These are phyloP conservation scores for Chymomyza caudatula DNA, from an alignment of 2,888 invertebrate species.

Conservation along the genomic window DNA sequence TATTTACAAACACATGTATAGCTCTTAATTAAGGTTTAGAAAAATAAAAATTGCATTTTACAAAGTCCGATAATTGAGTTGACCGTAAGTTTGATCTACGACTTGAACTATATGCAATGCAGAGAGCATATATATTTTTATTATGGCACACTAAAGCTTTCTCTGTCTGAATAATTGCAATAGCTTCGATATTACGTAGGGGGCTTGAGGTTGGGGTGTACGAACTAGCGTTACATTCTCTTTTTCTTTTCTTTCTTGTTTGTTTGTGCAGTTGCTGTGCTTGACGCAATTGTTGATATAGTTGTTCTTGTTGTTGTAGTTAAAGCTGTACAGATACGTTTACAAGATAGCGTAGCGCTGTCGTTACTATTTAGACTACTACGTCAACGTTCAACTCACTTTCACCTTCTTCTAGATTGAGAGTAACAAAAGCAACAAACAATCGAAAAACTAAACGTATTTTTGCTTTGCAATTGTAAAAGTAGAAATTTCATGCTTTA, in stretches of 20 bases:
- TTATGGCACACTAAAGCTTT: conserved; percentile 40
- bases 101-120: neutral
- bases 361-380: conserved; percentile 49
- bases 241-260: neutral
- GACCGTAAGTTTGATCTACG: conserved; percentile 21
- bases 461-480: conserved; percentile 40
- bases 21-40: neutral
- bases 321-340: conserved; percentile 14
- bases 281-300: conserved; percentile 16
- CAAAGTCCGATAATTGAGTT: neutral
- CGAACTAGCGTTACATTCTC: neutral
- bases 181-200: neutral
- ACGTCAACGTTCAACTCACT: conserved; percentile 61
- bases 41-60: neutral
- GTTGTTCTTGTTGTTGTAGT: neutral
- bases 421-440: conserved; percentile 70
- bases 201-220: neutral
- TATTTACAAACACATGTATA: conserved; percentile 24
- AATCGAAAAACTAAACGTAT: conserved; percentile 67
- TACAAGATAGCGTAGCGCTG: conserved; percentile 28
- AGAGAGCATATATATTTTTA: neutral
- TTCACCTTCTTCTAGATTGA: conserved; percentile 68
- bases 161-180: neutral
- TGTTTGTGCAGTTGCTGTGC: conserved; percentile 18
- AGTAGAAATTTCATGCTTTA: conserved; percentile 77